A percentile compares a stretch with the other conserved stretches of the same genome.
Conservation (phyloP, 2,113 vertebrate genomes). For the Colaptes auratus region DNA sequence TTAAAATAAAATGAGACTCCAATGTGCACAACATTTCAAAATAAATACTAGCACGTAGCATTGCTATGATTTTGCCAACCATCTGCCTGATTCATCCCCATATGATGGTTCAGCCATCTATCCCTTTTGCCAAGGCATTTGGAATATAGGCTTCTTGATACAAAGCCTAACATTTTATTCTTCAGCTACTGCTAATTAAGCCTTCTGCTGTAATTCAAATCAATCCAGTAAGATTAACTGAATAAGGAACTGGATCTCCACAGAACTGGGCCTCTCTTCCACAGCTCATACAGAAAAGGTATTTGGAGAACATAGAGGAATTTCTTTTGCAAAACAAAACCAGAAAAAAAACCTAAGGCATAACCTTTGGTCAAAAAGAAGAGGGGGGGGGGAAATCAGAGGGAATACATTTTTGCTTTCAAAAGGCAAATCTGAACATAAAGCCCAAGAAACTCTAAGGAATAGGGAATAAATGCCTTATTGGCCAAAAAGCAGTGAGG, state of each 20-base stretch:
- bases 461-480: background rate
- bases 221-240: background rate
- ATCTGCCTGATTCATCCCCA: background rate
- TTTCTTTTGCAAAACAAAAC: background rate
- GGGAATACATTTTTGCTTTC: background rate
- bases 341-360: background rate
- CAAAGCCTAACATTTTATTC: background rate
- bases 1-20: background rate
- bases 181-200: background rate
- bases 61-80: background rate
- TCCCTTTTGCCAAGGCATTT: slow-evolving; percentile 3
- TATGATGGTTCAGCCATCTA: background rate
- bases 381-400: background rate
- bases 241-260: background rate
- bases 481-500: background rate
- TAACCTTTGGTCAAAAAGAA: background rate
- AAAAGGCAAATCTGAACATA: background rate
- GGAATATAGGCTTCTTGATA: background rate
- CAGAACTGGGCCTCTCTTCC: background rate
- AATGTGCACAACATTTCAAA: background rate
- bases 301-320: background rate
- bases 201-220: background rate
- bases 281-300: background rate
- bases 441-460: background rate
- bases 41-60: background rate